phyloP scores from a whole-genome alignment of 2,797 vertebrate genomes.

The Pseudomugil gertrudae region DNA sequence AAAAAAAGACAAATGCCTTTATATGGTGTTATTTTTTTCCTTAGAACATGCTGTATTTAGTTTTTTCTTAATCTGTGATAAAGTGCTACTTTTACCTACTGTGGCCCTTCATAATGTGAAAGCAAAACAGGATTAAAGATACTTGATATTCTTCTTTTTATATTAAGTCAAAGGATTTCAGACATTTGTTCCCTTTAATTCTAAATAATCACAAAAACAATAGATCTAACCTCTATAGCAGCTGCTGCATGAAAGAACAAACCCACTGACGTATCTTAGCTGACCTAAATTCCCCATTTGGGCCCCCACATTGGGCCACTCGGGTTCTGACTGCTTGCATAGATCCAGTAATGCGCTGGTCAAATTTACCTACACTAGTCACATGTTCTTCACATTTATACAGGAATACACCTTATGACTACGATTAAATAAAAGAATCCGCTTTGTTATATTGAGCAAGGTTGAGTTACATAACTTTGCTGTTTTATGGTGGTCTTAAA shows the following conservation, averaged over 20 bases:
- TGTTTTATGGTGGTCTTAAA: background rate
- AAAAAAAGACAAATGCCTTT: constrained; percentile 30
- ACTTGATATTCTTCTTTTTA: background rate
- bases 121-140: constrained; percentile 1
- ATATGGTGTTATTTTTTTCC: constrained; percentile 37
- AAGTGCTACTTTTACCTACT: constrained; percentile 7
- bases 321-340: background rate
- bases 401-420: background rate
- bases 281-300: background rate
- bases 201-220: background rate
- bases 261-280: background rate
- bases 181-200: background rate
- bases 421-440: background rate
- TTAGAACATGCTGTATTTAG: constrained; percentile 6
- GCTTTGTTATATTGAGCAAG: background rate
- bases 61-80: constrained; percentile 26
- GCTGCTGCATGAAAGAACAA: background rate
- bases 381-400: background rate
- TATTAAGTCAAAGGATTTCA: background rate
- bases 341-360: background rate
- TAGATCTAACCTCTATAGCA: background rate
- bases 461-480: background rate
- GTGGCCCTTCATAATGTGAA: background rate
- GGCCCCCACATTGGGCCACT: background rate
- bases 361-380: background rate